A percentile compares a stretch with the other conserved stretches of the same genome.
These are phyloP conservation scores for Chaunax sp. DNA, from an alignment of 2,797 vertebrate genomes.

Conservation along the genomic window DNA sequence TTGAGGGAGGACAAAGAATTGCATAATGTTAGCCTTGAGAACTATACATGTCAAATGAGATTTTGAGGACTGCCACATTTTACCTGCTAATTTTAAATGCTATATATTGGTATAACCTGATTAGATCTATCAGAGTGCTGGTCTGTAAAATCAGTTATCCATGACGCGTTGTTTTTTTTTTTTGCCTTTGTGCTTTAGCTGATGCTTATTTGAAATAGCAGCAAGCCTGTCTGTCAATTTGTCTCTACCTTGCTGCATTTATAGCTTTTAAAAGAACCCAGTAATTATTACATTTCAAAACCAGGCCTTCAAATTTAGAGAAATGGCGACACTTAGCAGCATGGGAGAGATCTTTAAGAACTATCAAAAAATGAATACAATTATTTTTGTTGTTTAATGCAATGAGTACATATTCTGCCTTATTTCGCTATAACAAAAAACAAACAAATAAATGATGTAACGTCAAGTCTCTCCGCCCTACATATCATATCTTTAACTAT, in stretches of 20 bases:
- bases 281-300: slow-evolving; percentile 31
- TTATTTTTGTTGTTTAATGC: slow-evolving; percentile 38
- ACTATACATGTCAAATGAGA: slow-evolving; percentile 58
- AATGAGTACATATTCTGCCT: slow-evolving; percentile 59
- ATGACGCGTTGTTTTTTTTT: slow-evolving; percentile 7
- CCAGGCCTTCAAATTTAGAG: slow-evolving; percentile 45
- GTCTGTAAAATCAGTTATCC: slow-evolving; percentile 23
- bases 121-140: slow-evolving; percentile 9
- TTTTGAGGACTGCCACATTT: slow-evolving; percentile 51
- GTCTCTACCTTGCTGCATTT: slow-evolving; percentile 39
- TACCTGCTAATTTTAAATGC: too few relatives aligned
- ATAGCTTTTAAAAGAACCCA: slow-evolving; percentile 51
- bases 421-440: slow-evolving; percentile 67
- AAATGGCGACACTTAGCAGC: slow-evolving; percentile 29
- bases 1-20: slow-evolving; percentile 69
- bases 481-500: slow-evolving; percentile 56
- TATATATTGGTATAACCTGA: slow-evolving; percentile 2
- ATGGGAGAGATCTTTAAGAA: slow-evolving; percentile 25
- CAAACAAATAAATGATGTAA: slow-evolving; percentile 69
- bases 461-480: slow-evolving; percentile 34
- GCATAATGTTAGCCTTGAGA: slow-evolving; percentile 66
- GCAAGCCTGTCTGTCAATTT: slow-evolving; percentile 36
- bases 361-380: slow-evolving; percentile 40
- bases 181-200: slow-evolving; percentile 37
- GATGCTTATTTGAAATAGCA: slow-evolving; percentile 32